phyloP scores from a whole-genome alignment of 2,113 vertebrate genomes.

The Pheucticus melanocephalus region DNA sequence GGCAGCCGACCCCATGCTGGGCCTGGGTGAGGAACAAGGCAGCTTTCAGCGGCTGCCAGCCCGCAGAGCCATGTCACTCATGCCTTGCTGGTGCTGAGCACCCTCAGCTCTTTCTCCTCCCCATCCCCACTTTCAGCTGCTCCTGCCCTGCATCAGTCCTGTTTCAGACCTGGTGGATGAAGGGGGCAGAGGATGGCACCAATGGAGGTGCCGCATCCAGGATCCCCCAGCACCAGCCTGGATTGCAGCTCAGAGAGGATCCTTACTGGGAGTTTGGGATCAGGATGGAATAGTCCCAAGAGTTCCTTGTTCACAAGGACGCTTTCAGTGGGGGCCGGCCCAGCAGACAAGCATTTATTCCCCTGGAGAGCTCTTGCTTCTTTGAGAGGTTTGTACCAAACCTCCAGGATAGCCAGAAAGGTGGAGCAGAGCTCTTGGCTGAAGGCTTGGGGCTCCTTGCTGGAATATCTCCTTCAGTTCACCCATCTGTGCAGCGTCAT shows the following conservation, averaged over 20 bases:
- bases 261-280: background rate
- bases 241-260: background rate
- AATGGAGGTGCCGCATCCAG: background rate
- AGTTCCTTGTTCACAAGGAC: background rate
- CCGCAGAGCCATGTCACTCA: accelerated
- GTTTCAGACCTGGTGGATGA: accelerated
- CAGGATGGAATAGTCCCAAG: background rate
- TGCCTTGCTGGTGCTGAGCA: background rate
- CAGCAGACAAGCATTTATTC: accelerated
- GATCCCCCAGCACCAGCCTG: background rate
- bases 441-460: background rate
- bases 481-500: accelerated
- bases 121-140: accelerated
- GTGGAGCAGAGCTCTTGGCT: background rate
- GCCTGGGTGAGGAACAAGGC: background rate
- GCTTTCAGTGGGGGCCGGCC: background rate
- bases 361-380: background rate
- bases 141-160: background rate
- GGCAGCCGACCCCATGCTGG: background rate
- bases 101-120: background rate
- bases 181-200: accelerated
- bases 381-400: background rate
- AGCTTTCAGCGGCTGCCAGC: background rate
- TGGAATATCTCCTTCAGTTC: background rate
- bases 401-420: accelerated